A percentile compares a stretch with the other conserved stretches of the same genome.
These are phyloP conservation scores for Thecocarcelia acutangulata DNA, from an alignment of 2,888 invertebrate genomes.

Conservation along the genomic window DNA sequence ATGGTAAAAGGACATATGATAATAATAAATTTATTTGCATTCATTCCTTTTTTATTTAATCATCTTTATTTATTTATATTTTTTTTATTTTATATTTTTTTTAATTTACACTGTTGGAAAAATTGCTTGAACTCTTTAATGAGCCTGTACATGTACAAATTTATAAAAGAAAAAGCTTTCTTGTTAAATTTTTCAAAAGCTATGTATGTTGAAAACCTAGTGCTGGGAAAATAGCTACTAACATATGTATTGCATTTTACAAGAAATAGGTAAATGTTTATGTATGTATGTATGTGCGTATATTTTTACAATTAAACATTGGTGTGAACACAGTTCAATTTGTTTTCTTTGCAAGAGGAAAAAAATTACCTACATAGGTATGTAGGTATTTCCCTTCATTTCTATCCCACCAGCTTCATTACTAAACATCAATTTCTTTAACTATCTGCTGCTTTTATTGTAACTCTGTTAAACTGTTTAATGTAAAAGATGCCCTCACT, in stretches of 20 bases:
- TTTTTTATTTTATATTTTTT: too few species aligned
- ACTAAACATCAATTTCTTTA: background rate
- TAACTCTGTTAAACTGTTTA: background rate
- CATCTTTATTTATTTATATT: too few species aligned
- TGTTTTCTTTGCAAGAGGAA: background rate
- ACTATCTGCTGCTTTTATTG: background rate
- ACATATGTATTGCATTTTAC: background rate
- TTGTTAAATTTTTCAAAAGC: background rate
- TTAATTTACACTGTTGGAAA: too few species aligned
- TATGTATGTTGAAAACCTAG: background rate
- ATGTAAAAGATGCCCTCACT: conserved; percentile 5
- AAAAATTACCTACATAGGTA: background rate
- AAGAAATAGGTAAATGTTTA: background rate
- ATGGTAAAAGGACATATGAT: too few species aligned
- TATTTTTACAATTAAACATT: background rate
- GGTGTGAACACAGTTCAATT: conserved; percentile 17
- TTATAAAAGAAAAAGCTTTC: background rate
- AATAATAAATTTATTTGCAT: too few species aligned
- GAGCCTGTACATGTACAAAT: too few species aligned
- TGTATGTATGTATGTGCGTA: background rate
- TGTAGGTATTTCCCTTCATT: too few species aligned
- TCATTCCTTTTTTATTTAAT: too few species aligned
- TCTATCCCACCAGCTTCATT: background rate
- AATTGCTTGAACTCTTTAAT: too few species aligned
- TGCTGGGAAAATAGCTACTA: background rate